These are phyloP conservation scores for Phoronis australis DNA, from an alignment of 2,888 invertebrate genomes.

Conservation along the genomic window DNA sequence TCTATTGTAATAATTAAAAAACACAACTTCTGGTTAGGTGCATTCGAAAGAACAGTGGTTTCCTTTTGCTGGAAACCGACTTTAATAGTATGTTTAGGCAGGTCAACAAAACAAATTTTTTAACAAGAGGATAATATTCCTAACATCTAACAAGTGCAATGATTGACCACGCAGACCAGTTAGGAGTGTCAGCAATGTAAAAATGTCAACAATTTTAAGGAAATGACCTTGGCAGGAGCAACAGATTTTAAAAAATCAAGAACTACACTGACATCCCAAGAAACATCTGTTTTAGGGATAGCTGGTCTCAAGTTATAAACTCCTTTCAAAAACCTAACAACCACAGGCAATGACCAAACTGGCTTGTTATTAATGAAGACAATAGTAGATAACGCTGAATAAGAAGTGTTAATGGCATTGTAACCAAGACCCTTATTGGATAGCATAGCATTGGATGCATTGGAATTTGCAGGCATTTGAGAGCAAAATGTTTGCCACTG, in stretches of 20 bases:
- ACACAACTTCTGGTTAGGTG: constrained; percentile 1
- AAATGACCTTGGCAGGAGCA: constrained; percentile 1
- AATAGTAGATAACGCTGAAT: background rate
- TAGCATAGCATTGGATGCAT: background rate
- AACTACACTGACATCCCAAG: constrained; percentile 10
- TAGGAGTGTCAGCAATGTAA: background rate
- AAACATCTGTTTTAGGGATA: constrained; percentile 4
- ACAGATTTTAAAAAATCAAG: background rate
- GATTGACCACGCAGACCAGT: constrained; percentile 5
- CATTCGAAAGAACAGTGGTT: background rate
- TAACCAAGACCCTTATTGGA: background rate
- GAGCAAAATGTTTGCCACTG: background rate
- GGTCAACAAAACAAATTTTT: background rate
- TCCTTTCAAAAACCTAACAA: constrained; percentile 13
- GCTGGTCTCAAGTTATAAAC: constrained; percentile 3
- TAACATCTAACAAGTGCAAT: constrained; percentile 1
- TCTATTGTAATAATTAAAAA: too few relatives aligned
- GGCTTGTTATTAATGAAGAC: background rate
- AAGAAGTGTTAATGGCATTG: background rate
- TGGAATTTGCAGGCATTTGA: background rate
- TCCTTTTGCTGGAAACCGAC: background rate
- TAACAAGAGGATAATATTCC: background rate
- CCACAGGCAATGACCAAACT: background rate
- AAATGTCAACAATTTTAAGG: constrained; percentile 3
- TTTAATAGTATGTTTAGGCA: constrained; percentile 4